Conservation (phyloP, 2,113 vertebrate species). For the Bubo blakistoni region DNA sequence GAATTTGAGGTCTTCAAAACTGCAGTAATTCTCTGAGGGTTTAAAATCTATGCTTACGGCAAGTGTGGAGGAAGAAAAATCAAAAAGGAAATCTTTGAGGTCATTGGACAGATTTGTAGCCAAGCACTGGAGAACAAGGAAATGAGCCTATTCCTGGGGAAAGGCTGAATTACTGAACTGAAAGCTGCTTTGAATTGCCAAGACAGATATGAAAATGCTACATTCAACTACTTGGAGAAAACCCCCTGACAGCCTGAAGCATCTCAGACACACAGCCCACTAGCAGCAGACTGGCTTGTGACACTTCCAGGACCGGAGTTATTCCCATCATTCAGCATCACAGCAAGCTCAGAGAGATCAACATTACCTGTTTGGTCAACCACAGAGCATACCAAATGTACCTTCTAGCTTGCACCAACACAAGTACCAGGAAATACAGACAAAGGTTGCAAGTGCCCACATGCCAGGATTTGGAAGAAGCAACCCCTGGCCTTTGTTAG, state of each 20-base stretch:
- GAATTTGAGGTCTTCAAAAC: not conserved
- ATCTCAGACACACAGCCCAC: not conserved
- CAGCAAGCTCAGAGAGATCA: not conserved
- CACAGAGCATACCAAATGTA: not conserved
- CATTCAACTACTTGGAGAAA: not conserved
- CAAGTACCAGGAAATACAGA: not conserved
- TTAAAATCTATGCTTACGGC: fast-evolving
- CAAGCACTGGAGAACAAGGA: not conserved
- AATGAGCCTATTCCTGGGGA: not conserved
- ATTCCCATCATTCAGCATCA: not conserved
- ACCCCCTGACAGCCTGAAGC: not conserved
- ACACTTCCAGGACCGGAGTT: not conserved
- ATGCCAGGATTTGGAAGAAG: not conserved
- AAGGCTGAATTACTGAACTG: not conserved
- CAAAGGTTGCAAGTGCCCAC: not conserved
- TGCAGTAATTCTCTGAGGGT: not conserved
- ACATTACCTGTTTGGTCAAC: not conserved
- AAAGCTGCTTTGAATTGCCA: not conserved
- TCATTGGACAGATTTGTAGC: not conserved
- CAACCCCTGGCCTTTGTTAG: not conserved
- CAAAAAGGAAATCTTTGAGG: not conserved
- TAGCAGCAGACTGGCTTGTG: not conserved
- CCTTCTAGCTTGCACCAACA: not conserved
- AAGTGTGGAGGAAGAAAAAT: not conserved
- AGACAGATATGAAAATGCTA: not conserved